Evolutionary conservation across 1,140 invertebrate genomes (phyloP).

Genomic region (Lepidotrigona ventralis): DNA sequence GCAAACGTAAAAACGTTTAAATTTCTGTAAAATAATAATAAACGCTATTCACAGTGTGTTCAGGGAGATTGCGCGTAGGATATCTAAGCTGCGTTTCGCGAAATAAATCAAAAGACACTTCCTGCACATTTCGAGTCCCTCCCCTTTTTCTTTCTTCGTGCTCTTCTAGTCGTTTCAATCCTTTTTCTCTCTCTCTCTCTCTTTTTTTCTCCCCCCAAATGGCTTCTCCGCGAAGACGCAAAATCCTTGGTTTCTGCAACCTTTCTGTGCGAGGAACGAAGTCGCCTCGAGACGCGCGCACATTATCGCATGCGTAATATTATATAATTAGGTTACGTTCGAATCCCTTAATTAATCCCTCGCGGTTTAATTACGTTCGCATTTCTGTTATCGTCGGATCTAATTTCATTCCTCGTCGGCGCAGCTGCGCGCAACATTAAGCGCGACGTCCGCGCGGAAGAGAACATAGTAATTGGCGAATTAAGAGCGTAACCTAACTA

Average conservation of each 20-base stretch:
- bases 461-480: background rate
- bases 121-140: slow-evolving; percentile 24
- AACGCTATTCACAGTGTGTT: background rate
- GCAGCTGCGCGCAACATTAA: slow-evolving; percentile 1
- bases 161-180: background rate
- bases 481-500: background rate
- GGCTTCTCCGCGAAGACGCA: background rate
- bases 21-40: too few relatives aligned
- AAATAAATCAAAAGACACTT: slow-evolving; percentile 49
- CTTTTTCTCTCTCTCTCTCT: too few relatives aligned
- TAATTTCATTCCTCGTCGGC: background rate
- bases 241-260: background rate
- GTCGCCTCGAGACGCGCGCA: background rate
- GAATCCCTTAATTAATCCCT: slow-evolving; percentile 16
- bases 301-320: background rate
- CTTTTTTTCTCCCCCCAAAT: background rate
- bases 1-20: too few relatives aligned
- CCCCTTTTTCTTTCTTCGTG: background rate
- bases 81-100: slow-evolving; percentile 43
- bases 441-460: background rate
- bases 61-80: background rate
- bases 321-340: background rate
- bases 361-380: slow-evolving; percentile 4
- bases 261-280: background rate
- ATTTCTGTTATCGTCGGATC: background rate